phyloP scores from a whole-genome alignment of 64 coral and sea anemone genomes.

The Pachyseris speciosa region DNA sequence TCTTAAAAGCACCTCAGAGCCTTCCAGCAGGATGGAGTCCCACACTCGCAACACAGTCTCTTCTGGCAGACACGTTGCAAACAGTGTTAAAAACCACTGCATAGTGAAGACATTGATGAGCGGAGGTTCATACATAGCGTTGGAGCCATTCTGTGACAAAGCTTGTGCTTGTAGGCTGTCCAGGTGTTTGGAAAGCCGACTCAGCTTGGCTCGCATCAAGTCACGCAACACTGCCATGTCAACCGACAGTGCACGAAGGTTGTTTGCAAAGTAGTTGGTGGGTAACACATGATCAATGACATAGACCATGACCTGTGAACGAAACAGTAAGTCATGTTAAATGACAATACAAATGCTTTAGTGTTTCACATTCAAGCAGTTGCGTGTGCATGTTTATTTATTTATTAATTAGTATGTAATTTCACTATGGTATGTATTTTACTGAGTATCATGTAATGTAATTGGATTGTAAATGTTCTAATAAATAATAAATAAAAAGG shows the following conservation, averaged over 20 bases:
- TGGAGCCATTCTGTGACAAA: constrained; percentile 65
- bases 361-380: too few species aligned
- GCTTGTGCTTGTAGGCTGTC: constrained; percentile 89
- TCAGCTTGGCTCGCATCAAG: constrained; percentile 87
- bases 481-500: too few species aligned
- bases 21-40: constrained; percentile 95
- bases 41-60: constrained; percentile 96
- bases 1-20: constrained; percentile 94
- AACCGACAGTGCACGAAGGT: constrained; percentile 92
- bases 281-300: constrained; percentile 96
- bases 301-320: constrained; percentile 94
- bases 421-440: too few species aligned
- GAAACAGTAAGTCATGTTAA: too few species aligned
- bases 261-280: constrained; percentile 97
- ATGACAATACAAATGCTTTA: too few species aligned
- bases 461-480: too few species aligned
- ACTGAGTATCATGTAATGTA: too few species aligned
- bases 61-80: constrained; percentile 93
- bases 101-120: constrained; percentile 98
- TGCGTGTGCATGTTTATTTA: too few species aligned
- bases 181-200: constrained; percentile 83
- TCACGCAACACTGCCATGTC: constrained; percentile 98
- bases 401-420: too few species aligned
- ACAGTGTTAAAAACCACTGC: constrained; percentile 99
- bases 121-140: constrained; percentile 92